Evolutionary conservation across 1,140 invertebrate genomes (phyloP), one percentile per base, ranked within the genome.

Genomic region (Habropoda laboriosa): DNA sequence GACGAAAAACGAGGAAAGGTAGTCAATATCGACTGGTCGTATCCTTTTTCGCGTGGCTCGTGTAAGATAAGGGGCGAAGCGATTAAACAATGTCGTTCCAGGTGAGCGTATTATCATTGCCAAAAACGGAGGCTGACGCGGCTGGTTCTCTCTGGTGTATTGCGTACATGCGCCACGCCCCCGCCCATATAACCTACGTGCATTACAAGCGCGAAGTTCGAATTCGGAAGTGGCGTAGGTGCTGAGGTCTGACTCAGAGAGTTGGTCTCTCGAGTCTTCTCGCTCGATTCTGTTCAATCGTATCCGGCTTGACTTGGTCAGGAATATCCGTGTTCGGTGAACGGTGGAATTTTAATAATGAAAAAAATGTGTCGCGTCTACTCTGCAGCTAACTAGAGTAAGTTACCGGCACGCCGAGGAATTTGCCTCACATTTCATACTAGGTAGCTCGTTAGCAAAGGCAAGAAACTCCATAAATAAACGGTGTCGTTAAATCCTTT

Each of bases 141-240:
- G 16, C 38, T 32, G 51, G 49, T 38, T 45, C 21, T 45, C 21
- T 64, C 57, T 57, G 45, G 51, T 42, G n/a, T 51, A 53, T 85
- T 83, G 76, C 71, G 45, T 77, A 64, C 64, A 67, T 47, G 18
- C 61, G 13, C 27, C 57, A 70, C 80, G 70, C 85, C 85, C 64
- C 74, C 85, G 61, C 47, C 16, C 38, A n/a, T 57, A 32, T 66
- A 60, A 74, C 67, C 80, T 73, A 80, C 75, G 49, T 80, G 30
- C 67, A 47, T 63, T 67, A 57, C 68, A 57, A 80, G n/a, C 68
- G 61, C 57, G 27, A 82, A 72, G 32, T 83, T 83, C 77, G 64
- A 86, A 86, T 86, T 86, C 80, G 85, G 83, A 85, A 85, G 73
- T 80, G 38, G 80, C 58, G 80, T 86, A 83, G 82, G 80, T 60